These are phyloP conservation scores for Buphagus erythrorhynchus DNA, from an alignment of 2,797 vertebrate genomes.

Conservation along the genomic window DNA sequence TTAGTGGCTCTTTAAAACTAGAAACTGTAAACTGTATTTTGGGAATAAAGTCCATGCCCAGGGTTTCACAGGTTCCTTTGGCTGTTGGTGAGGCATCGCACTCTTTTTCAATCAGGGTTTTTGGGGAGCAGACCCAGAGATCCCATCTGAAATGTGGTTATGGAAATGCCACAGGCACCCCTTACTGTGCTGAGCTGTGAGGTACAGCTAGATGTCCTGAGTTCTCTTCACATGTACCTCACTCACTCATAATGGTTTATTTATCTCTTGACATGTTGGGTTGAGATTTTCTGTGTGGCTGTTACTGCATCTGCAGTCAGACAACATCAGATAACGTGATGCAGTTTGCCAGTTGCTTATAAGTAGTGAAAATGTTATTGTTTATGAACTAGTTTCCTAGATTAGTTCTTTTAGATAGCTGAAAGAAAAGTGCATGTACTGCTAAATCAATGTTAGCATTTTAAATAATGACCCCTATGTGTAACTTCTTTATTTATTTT, in stretches of 20 bases:
- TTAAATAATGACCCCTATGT: neutral
- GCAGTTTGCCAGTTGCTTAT: neutral
- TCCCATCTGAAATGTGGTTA: neutral
- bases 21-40: neutral
- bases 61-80: neutral
- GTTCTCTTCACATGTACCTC: neutral
- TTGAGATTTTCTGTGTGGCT: neutral
- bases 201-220: neutral
- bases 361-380: neutral
- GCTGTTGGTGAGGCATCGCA: neutral
- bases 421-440: neutral
- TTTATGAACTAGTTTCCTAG: neutral
- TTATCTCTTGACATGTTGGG: neutral
- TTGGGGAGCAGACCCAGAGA: neutral
- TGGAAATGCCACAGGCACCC: neutral
- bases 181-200: neutral
- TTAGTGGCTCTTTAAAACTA: neutral
- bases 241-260: neutral
- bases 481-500: neutral
- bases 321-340: neutral
- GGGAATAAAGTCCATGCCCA: neutral
- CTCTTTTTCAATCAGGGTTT: fast-evolving
- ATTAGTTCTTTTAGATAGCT: neutral
- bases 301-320: neutral
- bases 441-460: neutral